Evolutionary conservation across 37 sponge, comb jelly and placozoan genomes (phyloP).

Genomic region (Crambe crambe): DNA sequence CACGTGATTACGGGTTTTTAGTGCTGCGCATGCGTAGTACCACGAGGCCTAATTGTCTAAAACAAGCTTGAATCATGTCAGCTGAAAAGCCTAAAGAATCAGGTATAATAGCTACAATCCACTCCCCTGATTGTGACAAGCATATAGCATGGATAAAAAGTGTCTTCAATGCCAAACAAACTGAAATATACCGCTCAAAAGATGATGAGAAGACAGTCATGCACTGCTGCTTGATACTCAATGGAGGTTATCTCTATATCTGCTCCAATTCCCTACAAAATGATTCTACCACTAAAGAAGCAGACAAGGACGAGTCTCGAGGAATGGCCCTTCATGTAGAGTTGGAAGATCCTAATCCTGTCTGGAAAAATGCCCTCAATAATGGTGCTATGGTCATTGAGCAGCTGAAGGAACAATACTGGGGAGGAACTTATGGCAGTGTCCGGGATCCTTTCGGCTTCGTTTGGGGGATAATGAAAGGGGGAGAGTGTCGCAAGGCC

Average conservation of each 20-base stretch:
- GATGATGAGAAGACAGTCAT: conserved; percentile 34
- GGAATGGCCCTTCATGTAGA: conserved; percentile 48
- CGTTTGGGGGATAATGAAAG: conserved; percentile 35
- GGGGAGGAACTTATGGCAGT: conserved; percentile 43
- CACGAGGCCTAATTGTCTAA: no score
- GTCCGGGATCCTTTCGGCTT: conserved; percentile 62
- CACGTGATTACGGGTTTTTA: no score
- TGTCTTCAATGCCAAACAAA: conserved; percentile 33
- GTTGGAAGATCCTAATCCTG: conserved; percentile 8
- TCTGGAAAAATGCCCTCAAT: conserved; percentile 60
- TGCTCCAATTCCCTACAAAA: no score
- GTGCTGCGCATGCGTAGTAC: no score
- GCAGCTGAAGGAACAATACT: conserved; percentile 48
- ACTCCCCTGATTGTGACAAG: conserved; percentile 40
- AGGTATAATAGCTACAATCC: conserved; percentile 46
- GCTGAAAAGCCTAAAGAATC: background rate
- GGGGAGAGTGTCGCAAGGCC: conserved; percentile 14
- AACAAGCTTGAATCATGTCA: background rate
- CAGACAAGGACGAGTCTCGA: background rate
- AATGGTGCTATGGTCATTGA: conserved; percentile 32
- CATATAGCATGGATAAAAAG: conserved; percentile 58
- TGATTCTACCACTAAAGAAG: background rate
- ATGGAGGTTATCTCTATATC: conserved; percentile 39
- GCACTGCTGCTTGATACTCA: conserved; percentile 41
- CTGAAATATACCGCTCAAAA: background rate